Base-by-base conservation (phyloP, 2,888 invertebrate species). In the Hipparchia semele region DNA sequence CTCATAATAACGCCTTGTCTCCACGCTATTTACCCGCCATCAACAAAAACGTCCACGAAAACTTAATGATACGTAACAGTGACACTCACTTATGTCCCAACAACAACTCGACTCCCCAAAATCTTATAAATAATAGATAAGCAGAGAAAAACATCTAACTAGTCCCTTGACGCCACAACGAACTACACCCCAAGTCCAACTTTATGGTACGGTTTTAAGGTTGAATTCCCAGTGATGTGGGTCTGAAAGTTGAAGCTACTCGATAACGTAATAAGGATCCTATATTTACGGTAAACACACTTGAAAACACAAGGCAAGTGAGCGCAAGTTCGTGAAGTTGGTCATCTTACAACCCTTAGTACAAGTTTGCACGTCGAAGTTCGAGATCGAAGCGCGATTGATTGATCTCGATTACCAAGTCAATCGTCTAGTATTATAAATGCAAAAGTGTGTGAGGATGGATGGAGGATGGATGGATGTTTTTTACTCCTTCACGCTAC, bases 111-210 rank as follows among this genome's bases (percentile, higher is more conserved):
- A 61, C 33, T 69, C n/a, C 69, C 69, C 69, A 6, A 61, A 69
- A 69, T 69, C 69, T 69, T 69, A 69, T 69, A 69, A 69, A 69
- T 69, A 69, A 61, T 69, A 69, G 69, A 69, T 69, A 69, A 61
- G 61, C 12, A 53, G 58, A 58, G 69, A 58, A 69, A 69, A 61
- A 69, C 69, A 69, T 69, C 69, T 46, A 56, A 68, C 58, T 68
- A 10, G 49, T 13, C 68, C 59, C 58, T 68, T 23, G 58, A 45
- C 7, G 6, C 10, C 4, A 10, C n/a, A 12, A 23, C 23, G 23
- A 33, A 45, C 12, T 33, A 12, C 51, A 51, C 4, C 3, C 59
- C 3, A 68, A 12, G 51, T 68, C 12, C 12, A 33, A 60, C 60
- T 51, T 12, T 59, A 2, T 51, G 10, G 0, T 4, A 12, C 1